These are phyloP conservation scores for Antechinus flavipes DNA, from an alignment of 2,113 vertebrate species.

Conservation along the genomic window DNA sequence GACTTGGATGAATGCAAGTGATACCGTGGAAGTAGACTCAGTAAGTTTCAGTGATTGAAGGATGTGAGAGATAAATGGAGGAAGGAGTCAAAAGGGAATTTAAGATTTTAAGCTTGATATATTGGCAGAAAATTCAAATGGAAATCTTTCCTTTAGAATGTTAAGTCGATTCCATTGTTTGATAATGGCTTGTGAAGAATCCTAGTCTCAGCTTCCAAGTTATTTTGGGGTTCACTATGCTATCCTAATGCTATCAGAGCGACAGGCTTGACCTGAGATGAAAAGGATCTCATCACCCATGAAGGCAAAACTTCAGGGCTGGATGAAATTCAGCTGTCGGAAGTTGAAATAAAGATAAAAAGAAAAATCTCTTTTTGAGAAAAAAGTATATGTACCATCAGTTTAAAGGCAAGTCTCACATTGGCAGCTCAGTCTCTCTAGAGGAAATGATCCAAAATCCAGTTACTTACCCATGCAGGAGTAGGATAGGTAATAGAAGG, in stretches of 20 bases:
- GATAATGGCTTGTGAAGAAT: background rate
- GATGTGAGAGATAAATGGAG: background rate
- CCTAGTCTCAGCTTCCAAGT: background rate
- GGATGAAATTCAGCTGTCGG: background rate
- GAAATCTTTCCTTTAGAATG: background rate
- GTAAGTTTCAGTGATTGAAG: background rate
- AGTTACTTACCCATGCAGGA: background rate
- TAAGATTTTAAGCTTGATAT: background rate
- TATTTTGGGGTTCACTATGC: background rate
- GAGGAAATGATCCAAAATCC: background rate
- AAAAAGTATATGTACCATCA: background rate
- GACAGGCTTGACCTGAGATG: background rate
- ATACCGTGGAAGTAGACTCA: background rate
- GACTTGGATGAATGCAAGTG: background rate
- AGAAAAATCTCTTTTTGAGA: background rate
- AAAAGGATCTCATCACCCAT: background rate
- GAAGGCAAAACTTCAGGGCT: background rate
- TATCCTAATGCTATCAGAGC: background rate
- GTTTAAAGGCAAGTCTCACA: background rate
- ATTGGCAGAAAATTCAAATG: background rate
- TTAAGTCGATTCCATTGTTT: background rate
- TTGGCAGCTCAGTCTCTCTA: background rate
- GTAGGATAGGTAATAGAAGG: background rate
- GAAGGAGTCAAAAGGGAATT: background rate
- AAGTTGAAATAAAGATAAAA: background rate